Conservation (phyloP, 2,113 vertebrate genomes). For the Apteryx owenii region DNA sequence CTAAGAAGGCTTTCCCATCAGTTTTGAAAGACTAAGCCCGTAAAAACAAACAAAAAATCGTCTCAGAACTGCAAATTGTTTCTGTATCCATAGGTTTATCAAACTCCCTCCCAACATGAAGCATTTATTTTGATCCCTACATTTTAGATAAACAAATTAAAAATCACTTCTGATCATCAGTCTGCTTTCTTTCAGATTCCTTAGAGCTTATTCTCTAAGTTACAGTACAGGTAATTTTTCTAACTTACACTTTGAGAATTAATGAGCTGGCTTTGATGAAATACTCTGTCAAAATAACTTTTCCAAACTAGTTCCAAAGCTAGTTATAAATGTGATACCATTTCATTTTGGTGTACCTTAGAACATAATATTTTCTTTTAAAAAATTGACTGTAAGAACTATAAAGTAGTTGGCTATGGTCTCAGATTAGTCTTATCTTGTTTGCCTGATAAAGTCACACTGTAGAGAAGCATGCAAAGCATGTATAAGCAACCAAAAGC, state of each 20-base stretch:
- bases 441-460: background rate
- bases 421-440: slow-evolving; percentile 7
- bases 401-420: background rate
- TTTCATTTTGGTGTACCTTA: slow-evolving; percentile 16
- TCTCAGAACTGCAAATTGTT: background rate
- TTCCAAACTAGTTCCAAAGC: background rate
- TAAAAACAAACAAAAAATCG: background rate
- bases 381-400: background rate
- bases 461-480: background rate
- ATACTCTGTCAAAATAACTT: background rate
- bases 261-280: background rate
- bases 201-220: background rate
- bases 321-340: background rate
- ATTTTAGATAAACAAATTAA: background rate
- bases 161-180: background rate
- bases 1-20: background rate
- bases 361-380: background rate
- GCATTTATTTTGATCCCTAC: background rate
- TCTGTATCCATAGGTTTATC: background rate
- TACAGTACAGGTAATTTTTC: background rate
- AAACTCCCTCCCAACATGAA: background rate
- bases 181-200: background rate
- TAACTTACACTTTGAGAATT: background rate
- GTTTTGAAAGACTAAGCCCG: background rate
- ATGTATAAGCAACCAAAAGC: background rate